phyloP scores from a whole-genome alignment of 2,888 invertebrate species.

The Xylota segnis region DNA sequence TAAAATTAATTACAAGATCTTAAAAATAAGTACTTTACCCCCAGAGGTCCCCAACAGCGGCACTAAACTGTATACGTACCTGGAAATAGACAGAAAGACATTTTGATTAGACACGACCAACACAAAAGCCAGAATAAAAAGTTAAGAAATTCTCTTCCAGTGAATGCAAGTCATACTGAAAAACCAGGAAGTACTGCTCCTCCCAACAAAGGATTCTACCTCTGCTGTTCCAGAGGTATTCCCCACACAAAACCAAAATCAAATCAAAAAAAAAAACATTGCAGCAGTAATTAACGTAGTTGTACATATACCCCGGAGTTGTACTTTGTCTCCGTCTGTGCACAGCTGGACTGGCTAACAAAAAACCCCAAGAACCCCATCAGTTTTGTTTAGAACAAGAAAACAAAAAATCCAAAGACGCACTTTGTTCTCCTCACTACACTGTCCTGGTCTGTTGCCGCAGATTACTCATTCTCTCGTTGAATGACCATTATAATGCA shows the following conservation, averaged over 20 bases:
- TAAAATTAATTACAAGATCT: constrained; percentile 1
- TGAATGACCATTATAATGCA: constrained; percentile 70
- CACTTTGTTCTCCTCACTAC: constrained; percentile 60
- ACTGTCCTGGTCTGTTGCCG: constrained; percentile 37
- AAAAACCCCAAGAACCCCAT: constrained; percentile 50
- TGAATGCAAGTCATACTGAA: not conserved
- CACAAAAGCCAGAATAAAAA: constrained; percentile 28
- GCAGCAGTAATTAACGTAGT: constrained; percentile 62
- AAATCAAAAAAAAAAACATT: constrained; percentile 38
- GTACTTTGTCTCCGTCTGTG: constrained; percentile 45
- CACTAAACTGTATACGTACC: constrained; percentile 54
- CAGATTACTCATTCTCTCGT: constrained; percentile 65
- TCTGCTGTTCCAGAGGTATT: constrained; percentile 1
- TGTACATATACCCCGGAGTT: constrained; percentile 50
- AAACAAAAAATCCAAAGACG: constrained; percentile 31
- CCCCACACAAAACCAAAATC: not conserved
- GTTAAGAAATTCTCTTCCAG: constrained; percentile 11
- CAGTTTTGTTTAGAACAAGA: constrained; percentile 41
- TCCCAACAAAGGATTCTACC: constrained; percentile 59
- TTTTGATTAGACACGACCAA: constrained; percentile 57
- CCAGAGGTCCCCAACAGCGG: not conserved
- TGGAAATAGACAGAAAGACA: constrained; percentile 59
- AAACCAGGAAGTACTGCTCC: constrained; percentile 52
- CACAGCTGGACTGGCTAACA: constrained; percentile 18
- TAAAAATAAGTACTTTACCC: constrained; percentile 33